Conservation (phyloP, 2,113 vertebrate genomes). For the Nycticryphes semicollaris region DNA sequence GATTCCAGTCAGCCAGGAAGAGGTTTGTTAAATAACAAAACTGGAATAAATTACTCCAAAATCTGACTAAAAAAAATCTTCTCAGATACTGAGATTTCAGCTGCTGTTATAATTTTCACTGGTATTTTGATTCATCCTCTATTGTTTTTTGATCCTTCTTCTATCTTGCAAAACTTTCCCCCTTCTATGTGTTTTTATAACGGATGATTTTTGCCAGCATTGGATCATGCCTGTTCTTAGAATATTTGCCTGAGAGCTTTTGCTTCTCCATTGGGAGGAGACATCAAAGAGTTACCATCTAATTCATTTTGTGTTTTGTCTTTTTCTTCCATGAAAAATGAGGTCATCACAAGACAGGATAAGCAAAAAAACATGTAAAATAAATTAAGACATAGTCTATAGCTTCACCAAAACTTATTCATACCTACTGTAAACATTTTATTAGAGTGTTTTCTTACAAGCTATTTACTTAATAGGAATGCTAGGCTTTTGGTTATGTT, state of each 20-base stretch:
- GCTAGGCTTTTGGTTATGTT: neutral
- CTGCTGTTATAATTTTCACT: neutral
- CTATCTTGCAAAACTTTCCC: neutral
- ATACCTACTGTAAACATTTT: neutral
- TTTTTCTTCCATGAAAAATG: slow-evolving; percentile 7
- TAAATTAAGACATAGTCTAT: neutral
- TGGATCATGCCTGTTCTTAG: neutral
- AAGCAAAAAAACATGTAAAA: neutral
- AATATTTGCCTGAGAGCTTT: slow-evolving; percentile 12
- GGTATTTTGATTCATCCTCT: neutral
- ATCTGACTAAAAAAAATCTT: neutral
- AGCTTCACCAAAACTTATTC: neutral
- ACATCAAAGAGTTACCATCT: slow-evolving; percentile 13
- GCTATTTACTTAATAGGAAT: neutral
- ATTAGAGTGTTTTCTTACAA: neutral
- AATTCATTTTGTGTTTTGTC: slow-evolving; percentile 36
- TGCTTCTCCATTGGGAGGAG: neutral
- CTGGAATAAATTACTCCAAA: neutral
- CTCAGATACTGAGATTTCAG: neutral
- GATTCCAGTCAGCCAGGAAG: neutral
- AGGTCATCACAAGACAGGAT: neutral
- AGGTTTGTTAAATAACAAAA: neutral
- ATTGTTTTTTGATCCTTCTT: neutral
- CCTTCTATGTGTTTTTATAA: neutral
- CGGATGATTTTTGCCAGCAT: neutral